Percentiles rank a stretch among this genome's conserved stretches.
Evolutionary conservation across 2,888 invertebrate genomes (phyloP).

Genomic region (Lacanobia wlatinum): DNA sequence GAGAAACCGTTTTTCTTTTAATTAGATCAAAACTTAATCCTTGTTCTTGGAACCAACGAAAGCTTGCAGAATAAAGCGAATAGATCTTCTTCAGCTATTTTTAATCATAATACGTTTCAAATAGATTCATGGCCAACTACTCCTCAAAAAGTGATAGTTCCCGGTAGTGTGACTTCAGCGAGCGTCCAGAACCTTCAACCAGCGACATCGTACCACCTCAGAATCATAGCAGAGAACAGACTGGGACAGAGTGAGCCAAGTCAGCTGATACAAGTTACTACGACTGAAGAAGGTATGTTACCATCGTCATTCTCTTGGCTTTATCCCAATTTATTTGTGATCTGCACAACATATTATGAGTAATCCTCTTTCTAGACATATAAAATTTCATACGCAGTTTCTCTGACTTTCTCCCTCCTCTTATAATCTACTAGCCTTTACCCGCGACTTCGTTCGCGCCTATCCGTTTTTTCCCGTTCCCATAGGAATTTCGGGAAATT

Average conservation of each 20-base stretch:
- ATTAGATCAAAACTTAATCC: background rate
- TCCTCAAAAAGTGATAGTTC: slow-evolving; percentile 95
- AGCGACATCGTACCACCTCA: slow-evolving; percentile 96
- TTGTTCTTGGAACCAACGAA: background rate
- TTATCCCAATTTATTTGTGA: background rate
- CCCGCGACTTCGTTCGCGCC: no score
- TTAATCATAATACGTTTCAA: slow-evolving; percentile 33
- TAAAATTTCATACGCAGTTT: no score
- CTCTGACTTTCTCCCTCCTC: no score
- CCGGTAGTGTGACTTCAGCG: slow-evolving; percentile 95
- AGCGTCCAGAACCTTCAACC: slow-evolving; percentile 95
- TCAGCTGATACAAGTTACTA: slow-evolving; percentile 96
- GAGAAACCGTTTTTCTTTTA: background rate
- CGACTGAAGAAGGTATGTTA: slow-evolving; percentile 94
- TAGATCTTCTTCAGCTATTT: background rate
- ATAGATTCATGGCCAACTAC: slow-evolving; percentile 95
- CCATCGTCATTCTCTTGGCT: background rate
- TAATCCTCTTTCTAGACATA: no score
- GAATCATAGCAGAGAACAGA: slow-evolving; percentile 97
- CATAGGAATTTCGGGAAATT: no score
- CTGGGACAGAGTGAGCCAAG: slow-evolving; percentile 97
- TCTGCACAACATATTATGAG: background rate
- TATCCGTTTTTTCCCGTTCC: no score
- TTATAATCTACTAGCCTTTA: no score
- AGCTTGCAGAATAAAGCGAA: background rate